Conservation (phyloP, 2,888 invertebrate species). For the Megastigmus dorsalis region DNA sequence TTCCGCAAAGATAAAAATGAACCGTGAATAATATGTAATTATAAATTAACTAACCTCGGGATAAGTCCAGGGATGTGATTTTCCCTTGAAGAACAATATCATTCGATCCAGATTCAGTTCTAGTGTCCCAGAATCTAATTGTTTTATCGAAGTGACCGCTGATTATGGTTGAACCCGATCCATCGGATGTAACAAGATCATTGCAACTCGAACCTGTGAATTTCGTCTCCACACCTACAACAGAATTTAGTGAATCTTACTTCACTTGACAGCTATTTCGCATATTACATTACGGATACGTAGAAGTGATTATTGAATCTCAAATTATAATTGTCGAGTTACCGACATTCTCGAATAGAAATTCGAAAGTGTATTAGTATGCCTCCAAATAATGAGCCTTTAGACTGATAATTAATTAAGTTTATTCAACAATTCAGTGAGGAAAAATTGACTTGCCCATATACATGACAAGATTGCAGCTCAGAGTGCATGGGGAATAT, state of each 20-base stretch:
- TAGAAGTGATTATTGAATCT: no score
- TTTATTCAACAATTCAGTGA: no score
- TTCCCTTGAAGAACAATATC: constrained; percentile 93
- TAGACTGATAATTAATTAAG: no score
- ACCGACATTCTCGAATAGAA: no score
- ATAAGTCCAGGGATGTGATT: constrained; percentile 95
- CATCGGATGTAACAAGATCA: constrained; percentile 94
- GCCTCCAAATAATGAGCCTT: no score
- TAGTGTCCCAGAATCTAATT: constrained; percentile 97
- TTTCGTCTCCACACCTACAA: constrained; percentile 90
- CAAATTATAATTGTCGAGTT: no score
- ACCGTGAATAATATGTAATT: background rate
- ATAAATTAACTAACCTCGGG: constrained; percentile 81
- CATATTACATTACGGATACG: no score
- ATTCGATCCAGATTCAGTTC: constrained; percentile 89
- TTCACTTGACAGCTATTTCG: no score
- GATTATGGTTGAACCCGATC: constrained; percentile 91
- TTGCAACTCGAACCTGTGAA: constrained; percentile 98
- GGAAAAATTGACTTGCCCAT: no score
- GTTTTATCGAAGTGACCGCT: constrained; percentile 99
- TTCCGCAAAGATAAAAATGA: background rate
- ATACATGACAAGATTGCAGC: no score
- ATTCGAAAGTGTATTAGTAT: no score
- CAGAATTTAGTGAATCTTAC: constrained; percentile 22
- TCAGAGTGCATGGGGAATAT: no score